These are phyloP conservation scores for Sisor rabdophorus DNA, from an alignment of 2,113 vertebrate species.

Conservation along the genomic window DNA sequence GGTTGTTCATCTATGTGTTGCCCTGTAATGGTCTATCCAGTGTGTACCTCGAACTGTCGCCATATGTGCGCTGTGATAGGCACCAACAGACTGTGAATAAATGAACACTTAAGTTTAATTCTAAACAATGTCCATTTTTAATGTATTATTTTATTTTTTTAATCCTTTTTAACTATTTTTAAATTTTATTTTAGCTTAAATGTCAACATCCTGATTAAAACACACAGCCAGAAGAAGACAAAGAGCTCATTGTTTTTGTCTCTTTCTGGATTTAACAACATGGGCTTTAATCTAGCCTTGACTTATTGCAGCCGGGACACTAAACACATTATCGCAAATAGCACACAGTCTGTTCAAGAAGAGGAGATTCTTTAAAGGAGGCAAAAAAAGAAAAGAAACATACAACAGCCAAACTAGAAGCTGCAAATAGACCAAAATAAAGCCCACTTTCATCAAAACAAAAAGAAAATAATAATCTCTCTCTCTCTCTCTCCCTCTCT, in stretches of 20 bases:
- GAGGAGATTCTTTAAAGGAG: not conserved
- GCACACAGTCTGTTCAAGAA: not conserved
- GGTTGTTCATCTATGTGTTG: too few species aligned
- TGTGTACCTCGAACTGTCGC: too few species aligned
- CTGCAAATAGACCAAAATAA: not conserved
- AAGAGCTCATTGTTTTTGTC: not conserved
- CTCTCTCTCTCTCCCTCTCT: conserved; percentile 11
- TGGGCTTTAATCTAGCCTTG: conserved; percentile 19
- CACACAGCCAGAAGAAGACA: not conserved
- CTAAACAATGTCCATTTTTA: too few species aligned
- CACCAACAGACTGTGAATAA: too few species aligned
- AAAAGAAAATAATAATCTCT: not conserved
- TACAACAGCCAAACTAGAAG: too few species aligned
- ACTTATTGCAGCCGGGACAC: not conserved
- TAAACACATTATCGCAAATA: conserved; percentile 17
- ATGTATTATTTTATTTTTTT: not conserved
- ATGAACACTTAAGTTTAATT: too few species aligned
- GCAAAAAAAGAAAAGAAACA: not conserved
- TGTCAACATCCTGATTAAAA: not conserved
- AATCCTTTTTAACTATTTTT: not conserved
- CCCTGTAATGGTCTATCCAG: too few species aligned
- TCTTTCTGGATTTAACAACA: not conserved
- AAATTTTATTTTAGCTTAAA: not conserved
- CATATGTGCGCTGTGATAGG: too few species aligned
- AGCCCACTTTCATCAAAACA: not conserved